These are phyloP conservation scores for Helicoverpa armigera DNA, from an alignment of 1,140 invertebrate genomes.

Conservation along the genomic window DNA sequence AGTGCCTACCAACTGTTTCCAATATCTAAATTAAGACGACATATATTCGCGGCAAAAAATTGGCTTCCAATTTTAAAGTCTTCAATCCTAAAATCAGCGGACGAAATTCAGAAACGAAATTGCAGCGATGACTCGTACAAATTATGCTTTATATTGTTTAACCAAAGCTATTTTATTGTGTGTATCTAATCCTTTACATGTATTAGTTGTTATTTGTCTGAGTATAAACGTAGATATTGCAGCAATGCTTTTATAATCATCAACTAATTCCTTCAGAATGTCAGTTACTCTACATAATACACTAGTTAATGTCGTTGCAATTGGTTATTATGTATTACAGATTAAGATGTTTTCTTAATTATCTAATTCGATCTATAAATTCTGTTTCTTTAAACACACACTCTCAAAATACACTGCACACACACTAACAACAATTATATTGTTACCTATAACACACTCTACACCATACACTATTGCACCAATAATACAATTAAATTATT, in stretches of 20 bases:
- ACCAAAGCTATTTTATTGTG: slow-evolving; percentile 58
- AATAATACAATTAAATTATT: slow-evolving; percentile 29
- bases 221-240: slow-evolving; percentile 77
- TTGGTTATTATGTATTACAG: slow-evolving; percentile 58
- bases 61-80: neutral
- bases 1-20: slow-evolving; percentile 85
- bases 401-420: slow-evolving; percentile 47
- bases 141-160: slow-evolving; percentile 56
- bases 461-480: slow-evolving; percentile 40
- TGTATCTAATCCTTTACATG: slow-evolving; percentile 67
- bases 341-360: slow-evolving; percentile 85
- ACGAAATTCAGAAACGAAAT: slow-evolving; percentile 5
- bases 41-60: neutral
- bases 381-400: slow-evolving; percentile 40
- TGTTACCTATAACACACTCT: slow-evolving; percentile 33
- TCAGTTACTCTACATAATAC: slow-evolving; percentile 72
- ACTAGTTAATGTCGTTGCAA: slow-evolving; percentile 59
- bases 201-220: slow-evolving; percentile 62
- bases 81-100: neutral
- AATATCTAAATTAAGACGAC: neutral
- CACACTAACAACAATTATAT: slow-evolving; percentile 42
- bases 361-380: slow-evolving; percentile 48
- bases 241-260: slow-evolving; percentile 79
- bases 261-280: slow-evolving; percentile 75
- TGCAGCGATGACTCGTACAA: slow-evolving; percentile 6